Conservation (phyloP, 1,140 invertebrate genomes). For the Tetragonula clypearis region DNA sequence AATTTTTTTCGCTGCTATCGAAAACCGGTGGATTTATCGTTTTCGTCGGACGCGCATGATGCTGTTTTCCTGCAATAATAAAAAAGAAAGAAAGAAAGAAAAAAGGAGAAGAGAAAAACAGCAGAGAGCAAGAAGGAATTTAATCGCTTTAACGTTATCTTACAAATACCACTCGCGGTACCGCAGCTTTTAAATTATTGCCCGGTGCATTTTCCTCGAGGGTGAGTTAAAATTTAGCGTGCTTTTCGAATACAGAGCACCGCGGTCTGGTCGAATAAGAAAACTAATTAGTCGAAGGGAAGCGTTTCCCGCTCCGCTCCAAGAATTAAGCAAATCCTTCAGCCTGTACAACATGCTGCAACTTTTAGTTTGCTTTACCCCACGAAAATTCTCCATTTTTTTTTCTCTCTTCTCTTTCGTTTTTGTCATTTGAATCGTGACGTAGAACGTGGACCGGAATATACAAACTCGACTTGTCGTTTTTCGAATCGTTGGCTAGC, state of each 20-base stretch:
- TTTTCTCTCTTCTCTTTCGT: not conserved
- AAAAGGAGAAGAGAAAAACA: not conserved
- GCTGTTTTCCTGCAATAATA: not conserved
- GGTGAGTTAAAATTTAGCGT: not conserved
- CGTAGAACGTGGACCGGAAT: not conserved
- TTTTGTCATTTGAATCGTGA: not conserved
- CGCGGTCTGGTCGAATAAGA: not conserved
- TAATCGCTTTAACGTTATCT: not conserved
- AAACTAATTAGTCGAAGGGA: conserved; percentile 32
- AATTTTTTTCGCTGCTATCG: not conserved
- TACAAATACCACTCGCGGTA: not conserved
- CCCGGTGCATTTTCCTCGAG: not conserved
- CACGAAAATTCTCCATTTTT: not conserved
- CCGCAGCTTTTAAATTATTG: not conserved
- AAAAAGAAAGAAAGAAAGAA: too few species aligned
- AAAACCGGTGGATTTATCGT: conserved; percentile 15
- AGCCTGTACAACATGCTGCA: not conserved
- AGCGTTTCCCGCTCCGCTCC: conserved; percentile 1
- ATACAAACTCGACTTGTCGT: too few species aligned
- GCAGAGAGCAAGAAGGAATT: not conserved
- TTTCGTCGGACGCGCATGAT: not conserved
- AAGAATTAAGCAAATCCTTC: conserved; percentile 23
- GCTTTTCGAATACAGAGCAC: not conserved
- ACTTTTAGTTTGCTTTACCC: conserved; percentile 5
- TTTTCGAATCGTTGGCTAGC: too few species aligned